These are phyloP conservation scores for Drosophila kurseongensis DNA, from an alignment of 1,140 invertebrate genomes.

Conservation along the genomic window DNA sequence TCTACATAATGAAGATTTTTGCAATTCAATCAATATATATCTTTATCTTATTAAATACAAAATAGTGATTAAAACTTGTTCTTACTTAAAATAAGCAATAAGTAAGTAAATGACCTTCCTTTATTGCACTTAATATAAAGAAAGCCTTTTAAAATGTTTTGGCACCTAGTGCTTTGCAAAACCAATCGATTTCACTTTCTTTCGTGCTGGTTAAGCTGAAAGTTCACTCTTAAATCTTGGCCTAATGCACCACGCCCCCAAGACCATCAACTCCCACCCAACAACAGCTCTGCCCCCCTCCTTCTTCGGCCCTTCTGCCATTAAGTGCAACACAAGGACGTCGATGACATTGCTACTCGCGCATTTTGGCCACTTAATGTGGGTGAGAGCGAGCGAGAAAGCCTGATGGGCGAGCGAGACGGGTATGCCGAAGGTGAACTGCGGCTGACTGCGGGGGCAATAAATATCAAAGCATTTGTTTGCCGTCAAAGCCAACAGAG, in stretches of 20 bases:
- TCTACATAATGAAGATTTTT: too few relatives aligned
- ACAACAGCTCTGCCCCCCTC: constrained; percentile 4
- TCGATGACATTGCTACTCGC: constrained; percentile 49
- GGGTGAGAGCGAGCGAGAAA: neutral
- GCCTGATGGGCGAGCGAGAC: neutral
- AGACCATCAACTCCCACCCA: constrained; percentile 23
- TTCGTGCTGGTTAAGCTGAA: constrained; percentile 2
- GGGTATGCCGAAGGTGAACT: constrained; percentile 28
- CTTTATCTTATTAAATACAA: too few relatives aligned
- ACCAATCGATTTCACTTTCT: constrained; percentile 24
- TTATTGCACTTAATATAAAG: neutral
- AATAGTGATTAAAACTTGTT: too few relatives aligned
- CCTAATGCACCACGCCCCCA: constrained; percentile 45
- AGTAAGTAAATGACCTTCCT: too few relatives aligned
- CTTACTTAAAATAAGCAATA: too few relatives aligned
- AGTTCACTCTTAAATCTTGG: constrained; percentile 25
- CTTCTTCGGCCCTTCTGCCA: neutral
- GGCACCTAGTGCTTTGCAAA: neutral
- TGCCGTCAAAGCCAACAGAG: constrained; percentile 74
- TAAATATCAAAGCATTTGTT: constrained; percentile 83
- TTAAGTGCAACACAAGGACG: constrained; percentile 47
- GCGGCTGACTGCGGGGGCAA: constrained; percentile 58
- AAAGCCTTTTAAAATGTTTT: neutral
- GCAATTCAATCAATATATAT: too few relatives aligned
- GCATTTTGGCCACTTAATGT: constrained; percentile 42